Base-by-base conservation (phyloP, 2,888 invertebrate genomes). In the Ectemnius cavifrons region DNA sequence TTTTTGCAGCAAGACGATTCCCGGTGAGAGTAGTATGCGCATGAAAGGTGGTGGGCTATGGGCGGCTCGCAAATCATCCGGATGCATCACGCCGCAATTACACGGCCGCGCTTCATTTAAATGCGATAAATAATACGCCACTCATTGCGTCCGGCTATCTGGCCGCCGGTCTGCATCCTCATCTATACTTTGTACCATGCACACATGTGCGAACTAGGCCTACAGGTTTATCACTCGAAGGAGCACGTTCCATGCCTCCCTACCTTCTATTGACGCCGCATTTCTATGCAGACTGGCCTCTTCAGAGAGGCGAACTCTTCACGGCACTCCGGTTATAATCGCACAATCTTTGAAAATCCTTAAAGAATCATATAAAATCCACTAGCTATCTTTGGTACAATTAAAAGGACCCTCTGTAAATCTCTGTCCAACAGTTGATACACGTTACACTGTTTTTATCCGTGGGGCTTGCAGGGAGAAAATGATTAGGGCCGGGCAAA, bases 71-170 rank as follows among this genome's bases (percentile, higher is more conserved):
- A 90, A 90, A 91, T 91, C 91, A 90, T 89, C 75, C 81, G 78
- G 86, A 89, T 89, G 88, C 89, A 90, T 89, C 89, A 86, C 83
- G 83, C 86, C 85, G 89, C 90, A 89, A 91, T 90, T 90, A 90
- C 90, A 90, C 88, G 89, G 85, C 86, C 85, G 88, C 87, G 86
- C 87, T 90, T 90, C 89, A 89, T 90, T 90, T 89, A 88, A 90
- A 87, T 84, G 86, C 88, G 79, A 90, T 91, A 90, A 91, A 91
- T 90, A 90, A 89, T 86, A 81, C 85, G 76, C 85, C 83, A 85
- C 86, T 89, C 88, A 88, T 88, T 87, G 84, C 85, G 82, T 84
- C 84, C 81, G 79, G 74, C 83, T 82, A 85, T 87, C 85, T 85
- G 83, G 37, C 82, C 81, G 81, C 65, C 72, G 37, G 37, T 76